Evolutionary conservation across 2,113 vertebrate species (phyloP).

Genomic region (Elachura formosa): DNA sequence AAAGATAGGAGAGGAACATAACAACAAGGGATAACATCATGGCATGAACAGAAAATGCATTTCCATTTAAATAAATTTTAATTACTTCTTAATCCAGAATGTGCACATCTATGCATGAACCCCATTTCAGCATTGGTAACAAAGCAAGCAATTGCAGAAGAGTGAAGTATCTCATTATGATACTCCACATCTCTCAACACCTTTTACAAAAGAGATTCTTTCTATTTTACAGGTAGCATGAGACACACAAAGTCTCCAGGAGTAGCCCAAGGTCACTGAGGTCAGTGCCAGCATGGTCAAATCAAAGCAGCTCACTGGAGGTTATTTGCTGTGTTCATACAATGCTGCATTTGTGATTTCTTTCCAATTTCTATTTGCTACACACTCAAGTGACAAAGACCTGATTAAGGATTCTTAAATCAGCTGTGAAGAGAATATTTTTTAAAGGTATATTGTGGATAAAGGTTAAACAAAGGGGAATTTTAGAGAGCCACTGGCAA

Average conservation of each 20-base stretch:
- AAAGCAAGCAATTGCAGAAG: not conserved
- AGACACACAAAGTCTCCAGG: not conserved
- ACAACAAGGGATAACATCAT: not conserved
- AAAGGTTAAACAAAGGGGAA: not conserved
- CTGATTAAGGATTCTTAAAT: not conserved
- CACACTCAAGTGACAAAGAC: not conserved
- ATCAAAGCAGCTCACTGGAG: not conserved
- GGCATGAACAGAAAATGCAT: not conserved
- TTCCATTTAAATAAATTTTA: not conserved
- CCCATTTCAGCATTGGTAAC: not conserved
- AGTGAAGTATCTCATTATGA: not conserved
- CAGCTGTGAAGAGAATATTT: not conserved
- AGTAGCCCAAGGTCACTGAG: not conserved
- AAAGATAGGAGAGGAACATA: not conserved
- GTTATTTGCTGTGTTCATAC: not conserved
- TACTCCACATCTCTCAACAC: not conserved
- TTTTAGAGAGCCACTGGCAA: not conserved
- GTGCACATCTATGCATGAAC: not conserved
- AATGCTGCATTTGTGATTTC: not conserved
- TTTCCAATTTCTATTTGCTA: not conserved
- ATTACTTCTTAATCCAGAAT: not conserved
- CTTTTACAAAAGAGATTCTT: not conserved
- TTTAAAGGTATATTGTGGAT: not conserved
- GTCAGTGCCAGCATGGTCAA: not conserved
- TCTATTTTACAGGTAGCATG: not conserved